phyloP scores from a whole-genome alignment of 1,140 invertebrate species.

The Phocides pigmalion region DNA sequence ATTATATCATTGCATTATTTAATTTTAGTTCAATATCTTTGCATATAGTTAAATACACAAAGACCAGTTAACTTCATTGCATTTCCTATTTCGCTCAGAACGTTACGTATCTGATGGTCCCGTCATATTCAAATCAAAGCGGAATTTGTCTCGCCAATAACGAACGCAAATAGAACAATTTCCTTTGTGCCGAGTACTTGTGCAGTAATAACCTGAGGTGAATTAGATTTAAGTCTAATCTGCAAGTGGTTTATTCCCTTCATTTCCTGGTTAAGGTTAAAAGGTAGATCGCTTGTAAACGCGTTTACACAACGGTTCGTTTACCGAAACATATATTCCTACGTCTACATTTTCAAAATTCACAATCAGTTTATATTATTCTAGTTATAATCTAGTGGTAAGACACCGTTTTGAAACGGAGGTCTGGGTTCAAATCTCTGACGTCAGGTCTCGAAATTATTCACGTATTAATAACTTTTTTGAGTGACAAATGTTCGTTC shows the following conservation, averaged over 20 bases:
- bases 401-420: no score
- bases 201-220: constrained; percentile 20
- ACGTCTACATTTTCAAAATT: no score
- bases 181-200: constrained; percentile 31
- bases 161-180: constrained; percentile 30
- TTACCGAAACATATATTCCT: no score
- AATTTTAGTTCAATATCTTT: neutral
- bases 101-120: constrained; percentile 25
- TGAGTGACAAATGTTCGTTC: no score
- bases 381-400: no score
- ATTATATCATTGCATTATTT: constrained; percentile 2
- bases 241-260: constrained; percentile 6
- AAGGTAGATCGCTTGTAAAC: neutral
- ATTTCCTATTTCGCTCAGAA: constrained; percentile 10
- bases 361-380: no score
- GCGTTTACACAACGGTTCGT: no score
- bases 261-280: constrained; percentile 4
- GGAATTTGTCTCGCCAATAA: constrained; percentile 33
- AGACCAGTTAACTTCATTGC: constrained; percentile 1
- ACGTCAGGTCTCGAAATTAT: no score
- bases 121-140: constrained; percentile 31
- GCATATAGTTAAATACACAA: neutral
- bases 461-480: no score
- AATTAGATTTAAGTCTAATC: constrained; percentile 15
- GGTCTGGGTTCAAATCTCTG: no score